phyloP scores from a whole-genome alignment of 2,888 invertebrate species.

The Pachydiplax longipennis region DNA sequence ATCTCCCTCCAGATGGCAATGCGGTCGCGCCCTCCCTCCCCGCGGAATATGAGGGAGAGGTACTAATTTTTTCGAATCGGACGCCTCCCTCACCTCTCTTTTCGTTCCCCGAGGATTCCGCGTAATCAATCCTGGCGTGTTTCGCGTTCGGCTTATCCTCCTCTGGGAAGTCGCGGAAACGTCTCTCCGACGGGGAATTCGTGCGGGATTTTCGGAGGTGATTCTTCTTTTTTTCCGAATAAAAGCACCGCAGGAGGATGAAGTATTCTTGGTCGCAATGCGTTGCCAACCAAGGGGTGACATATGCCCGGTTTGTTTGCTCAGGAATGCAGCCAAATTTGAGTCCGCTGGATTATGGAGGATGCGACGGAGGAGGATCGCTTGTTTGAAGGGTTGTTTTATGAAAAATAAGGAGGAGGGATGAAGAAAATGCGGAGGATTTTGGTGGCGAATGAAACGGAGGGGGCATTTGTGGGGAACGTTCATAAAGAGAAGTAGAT shows the following conservation, averaged over 20 bases:
- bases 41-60: background rate
- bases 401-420: background rate
- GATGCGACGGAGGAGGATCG: background rate
- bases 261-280: background rate
- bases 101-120: background rate
- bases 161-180: background rate
- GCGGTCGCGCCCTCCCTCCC: background rate
- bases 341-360: background rate
- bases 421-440: background rate
- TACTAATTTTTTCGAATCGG: slow-evolving; percentile 3
- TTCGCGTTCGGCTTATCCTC: background rate
- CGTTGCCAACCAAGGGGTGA: background rate
- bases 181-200: background rate
- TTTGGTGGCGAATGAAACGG: too few relatives aligned
- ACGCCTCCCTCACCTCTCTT: background rate
- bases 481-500: too few relatives aligned
- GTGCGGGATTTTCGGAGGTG: background rate
- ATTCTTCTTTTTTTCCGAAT: background rate
- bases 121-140: background rate
- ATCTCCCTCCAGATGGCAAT: background rate
- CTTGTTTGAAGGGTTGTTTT: background rate
- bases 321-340: background rate
- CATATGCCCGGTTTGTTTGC: background rate
- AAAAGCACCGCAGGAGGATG: background rate
- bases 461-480: too few relatives aligned